Base-by-base conservation (phyloP, 2,113 vertebrate species). In the Malaclemys terrapin region DNA sequence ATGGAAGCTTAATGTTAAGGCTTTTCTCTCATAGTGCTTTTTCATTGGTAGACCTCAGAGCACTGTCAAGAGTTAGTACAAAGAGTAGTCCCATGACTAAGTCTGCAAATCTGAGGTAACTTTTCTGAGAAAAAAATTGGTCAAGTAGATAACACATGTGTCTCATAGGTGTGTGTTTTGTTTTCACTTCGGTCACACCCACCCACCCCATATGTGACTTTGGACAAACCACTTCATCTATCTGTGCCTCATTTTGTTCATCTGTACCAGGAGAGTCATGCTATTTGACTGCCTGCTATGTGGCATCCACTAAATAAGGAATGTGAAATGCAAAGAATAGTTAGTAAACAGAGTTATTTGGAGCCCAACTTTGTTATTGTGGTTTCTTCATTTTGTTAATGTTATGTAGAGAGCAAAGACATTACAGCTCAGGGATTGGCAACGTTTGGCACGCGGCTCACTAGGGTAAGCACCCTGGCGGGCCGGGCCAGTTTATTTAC, bases 221-320 rank as follows among this genome's bases (percentile, higher is more conserved):
- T 89, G 95, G 80, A 38, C 69, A 88, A 94, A 69, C 45, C 31
- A 84, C 83, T 69, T 12, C 4, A 42, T 90, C 93, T 54, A 22
- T 54, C 20, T 54, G 20, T 88, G 29, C 49, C 82, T 89, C 87
- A 84, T 59, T 50, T 86, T 27, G 13, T 22, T 81, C 80, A 65
- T 89, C 22, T 95, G 85, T 76, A 91, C 62, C 1, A 87, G 91
- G 95, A 95, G 59, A 22, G 56, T 90, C 85, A 89, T 84, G 25
- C 4, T 16, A 87, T 57, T 19, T 87, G 17, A 79, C 29, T 72
- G 69, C 82, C 82, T 94, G 31, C 54, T 90, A 93, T 5, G 24
- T 89, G 83, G 38, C 5, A 79, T 11, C 50, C 29, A 25, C 24
- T 35, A 35, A 1, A 6, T 8, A 84, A 57, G 72, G 8, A 62